Evolutionary conservation across 2,888 invertebrate species (phyloP).

Genomic region (Linnaemya vulpina): DNA sequence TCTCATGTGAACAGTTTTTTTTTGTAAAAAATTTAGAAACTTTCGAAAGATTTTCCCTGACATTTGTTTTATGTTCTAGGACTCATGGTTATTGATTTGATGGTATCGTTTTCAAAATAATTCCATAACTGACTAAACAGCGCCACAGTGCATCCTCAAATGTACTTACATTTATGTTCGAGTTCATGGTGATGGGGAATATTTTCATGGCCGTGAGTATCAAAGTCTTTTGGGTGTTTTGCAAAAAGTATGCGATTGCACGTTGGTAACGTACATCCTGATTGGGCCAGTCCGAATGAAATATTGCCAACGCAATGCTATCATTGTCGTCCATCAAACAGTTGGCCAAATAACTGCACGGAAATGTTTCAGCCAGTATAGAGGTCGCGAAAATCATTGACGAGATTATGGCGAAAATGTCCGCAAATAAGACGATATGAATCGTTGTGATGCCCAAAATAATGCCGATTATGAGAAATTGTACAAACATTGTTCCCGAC

Average conservation of each 20-base stretch:
- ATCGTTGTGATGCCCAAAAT: conserved; percentile 75
- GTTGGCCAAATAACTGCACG: conserved; percentile 77
- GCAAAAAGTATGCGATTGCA: conserved; percentile 74
- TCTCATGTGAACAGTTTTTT: no score
- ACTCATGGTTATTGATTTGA: no score
- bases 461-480: conserved; percentile 76
- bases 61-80: no score
- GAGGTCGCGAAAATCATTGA: conserved; percentile 73
- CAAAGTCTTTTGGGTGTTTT: conserved; percentile 75
- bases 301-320: conserved; percentile 75
- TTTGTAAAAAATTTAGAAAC: no score
- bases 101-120: no score
- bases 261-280: conserved; percentile 74
- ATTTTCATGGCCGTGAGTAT: conserved; percentile 76
- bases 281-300: conserved; percentile 77
- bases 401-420: conserved; percentile 73
- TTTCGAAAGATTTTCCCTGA: no score
- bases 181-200: conserved; percentile 76
- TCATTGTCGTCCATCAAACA: conserved; percentile 75
- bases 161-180: conserved; percentile 76
- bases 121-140: no score
- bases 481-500: conserved; percentile 77
- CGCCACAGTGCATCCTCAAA: no score
- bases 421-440: conserved; percentile 75
- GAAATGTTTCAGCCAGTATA: conserved; percentile 76